Percentiles rank a stretch among this genome's conserved stretches.
Conservation (phyloP, 2,888 invertebrate genomes). For the Oligia latruncula region DNA sequence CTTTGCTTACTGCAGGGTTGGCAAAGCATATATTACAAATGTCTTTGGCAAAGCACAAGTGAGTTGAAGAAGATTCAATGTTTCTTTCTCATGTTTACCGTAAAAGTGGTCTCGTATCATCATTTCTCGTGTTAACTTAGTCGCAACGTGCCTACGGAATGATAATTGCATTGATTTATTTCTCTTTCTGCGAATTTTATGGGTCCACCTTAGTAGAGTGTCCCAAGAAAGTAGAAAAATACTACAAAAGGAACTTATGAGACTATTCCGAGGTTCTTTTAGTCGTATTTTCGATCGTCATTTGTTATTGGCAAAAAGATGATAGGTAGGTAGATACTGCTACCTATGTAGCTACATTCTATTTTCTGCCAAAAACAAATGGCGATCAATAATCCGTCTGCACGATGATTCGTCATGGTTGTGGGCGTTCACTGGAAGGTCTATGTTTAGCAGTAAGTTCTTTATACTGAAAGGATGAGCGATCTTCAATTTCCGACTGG, state of each 20-base stretch:
- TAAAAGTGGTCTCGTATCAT: background rate
- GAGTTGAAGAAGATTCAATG: background rate
- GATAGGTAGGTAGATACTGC: background rate
- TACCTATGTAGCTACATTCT: background rate
- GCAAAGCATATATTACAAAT: background rate
- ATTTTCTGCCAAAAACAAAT: background rate
- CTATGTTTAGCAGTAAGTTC: background rate
- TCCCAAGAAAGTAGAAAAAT: background rate
- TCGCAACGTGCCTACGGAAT: background rate
- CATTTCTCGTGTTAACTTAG: background rate
- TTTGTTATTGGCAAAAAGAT: background rate
- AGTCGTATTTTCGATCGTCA: background rate
- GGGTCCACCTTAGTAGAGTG: background rate
- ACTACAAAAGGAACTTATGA: background rate
- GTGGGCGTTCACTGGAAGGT: background rate
- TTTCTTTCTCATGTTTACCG: background rate
- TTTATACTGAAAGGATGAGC: background rate
- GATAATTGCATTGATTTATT: background rate
- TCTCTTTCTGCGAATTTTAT: background rate
- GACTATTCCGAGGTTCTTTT: background rate
- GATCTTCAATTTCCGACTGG: background rate
- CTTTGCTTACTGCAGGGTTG: conserved; percentile 26
- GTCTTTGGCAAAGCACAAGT: background rate
- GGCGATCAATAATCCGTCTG: background rate
- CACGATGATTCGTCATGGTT: background rate